These are phyloP conservation scores for Zoroaster sp. DNA, from an alignment of 53 echinoderm and acorn worm species.

Conservation along the genomic window DNA sequence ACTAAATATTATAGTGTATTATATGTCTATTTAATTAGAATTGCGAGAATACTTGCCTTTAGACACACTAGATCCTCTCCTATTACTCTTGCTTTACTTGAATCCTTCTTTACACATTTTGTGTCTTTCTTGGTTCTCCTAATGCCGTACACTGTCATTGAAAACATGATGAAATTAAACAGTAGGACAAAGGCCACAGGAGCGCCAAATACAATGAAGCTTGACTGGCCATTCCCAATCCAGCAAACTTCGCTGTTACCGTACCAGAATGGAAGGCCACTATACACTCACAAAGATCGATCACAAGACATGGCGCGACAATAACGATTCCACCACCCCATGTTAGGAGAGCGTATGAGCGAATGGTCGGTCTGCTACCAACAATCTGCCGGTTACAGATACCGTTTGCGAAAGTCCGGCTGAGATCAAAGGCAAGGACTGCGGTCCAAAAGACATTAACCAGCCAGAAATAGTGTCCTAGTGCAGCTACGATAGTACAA, in stretches of 20 bases:
- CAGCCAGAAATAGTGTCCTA: conserved; percentile 56
- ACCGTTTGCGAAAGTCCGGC: conserved; percentile 22
- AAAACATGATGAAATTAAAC: conserved; percentile 15
- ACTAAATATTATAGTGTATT: too few species aligned
- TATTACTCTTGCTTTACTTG: neutral
- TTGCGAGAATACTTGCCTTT: conserved; percentile 34
- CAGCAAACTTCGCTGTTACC: conserved; percentile 44
- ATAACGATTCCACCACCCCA: conserved; percentile 18
- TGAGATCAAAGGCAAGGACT: conserved; percentile 33
- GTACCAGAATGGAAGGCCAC: conserved; percentile 9
- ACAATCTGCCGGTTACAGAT: neutral
- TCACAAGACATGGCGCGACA: conserved; percentile 19
- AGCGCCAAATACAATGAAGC: conserved; percentile 31
- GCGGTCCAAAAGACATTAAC: conserved; percentile 41
- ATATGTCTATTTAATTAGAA: too few species aligned
- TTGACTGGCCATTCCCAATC: conserved; percentile 24
- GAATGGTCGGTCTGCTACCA: neutral
- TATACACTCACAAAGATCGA: conserved; percentile 43
- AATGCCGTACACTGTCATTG: conserved; percentile 16
- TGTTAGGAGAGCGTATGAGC: conserved; percentile 15
- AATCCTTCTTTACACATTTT: neutral
- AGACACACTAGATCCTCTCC: conserved; percentile 52
- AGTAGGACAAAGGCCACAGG: conserved; percentile 32
- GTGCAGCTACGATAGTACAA: conserved; percentile 33
- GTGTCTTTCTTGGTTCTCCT: neutral